Conservation (phyloP, 2,888 invertebrate genomes). For the Apodemia zela region DNA sequence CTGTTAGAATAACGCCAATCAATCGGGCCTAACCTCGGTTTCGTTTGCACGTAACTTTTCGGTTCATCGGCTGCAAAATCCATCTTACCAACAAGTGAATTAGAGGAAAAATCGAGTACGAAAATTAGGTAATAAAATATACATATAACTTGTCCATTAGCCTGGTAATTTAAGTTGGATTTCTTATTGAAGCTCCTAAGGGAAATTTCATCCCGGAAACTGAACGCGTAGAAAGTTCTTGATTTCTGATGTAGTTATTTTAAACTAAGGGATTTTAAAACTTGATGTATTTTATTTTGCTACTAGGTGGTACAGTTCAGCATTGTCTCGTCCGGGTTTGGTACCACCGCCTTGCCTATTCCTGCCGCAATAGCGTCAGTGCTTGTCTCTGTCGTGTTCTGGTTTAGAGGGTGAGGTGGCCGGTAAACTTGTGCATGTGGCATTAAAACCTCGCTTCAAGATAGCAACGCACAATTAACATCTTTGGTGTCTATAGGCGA, state of each 20-base stretch:
- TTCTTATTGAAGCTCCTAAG: not conserved
- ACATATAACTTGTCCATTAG: not conserved
- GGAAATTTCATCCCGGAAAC: not conserved
- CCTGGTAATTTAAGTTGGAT: not conserved
- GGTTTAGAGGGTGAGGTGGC: no score
- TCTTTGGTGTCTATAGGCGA: no score
- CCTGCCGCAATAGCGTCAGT: no score
- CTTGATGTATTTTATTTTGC: no score
- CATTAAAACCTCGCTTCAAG: no score
- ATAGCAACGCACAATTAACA: no score
- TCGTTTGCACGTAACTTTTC: constrained; percentile 63
- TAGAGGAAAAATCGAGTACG: not conserved
- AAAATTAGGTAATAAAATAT: constrained; percentile 14
- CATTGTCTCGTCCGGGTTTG: no score
- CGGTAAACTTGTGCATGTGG: no score
- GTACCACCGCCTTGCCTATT: no score
- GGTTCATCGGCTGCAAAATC: constrained; percentile 37
- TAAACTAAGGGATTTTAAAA: not conserved
- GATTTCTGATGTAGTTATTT: not conserved
- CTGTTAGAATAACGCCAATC: constrained; percentile 56
- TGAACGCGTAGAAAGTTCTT: not conserved
- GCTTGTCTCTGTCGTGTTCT: no score
- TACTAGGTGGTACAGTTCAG: no score
- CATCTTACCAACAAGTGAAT: constrained; percentile 1
- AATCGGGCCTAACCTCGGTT: constrained; percentile 50